Evolutionary conservation across 2,888 invertebrate species (phyloP), one percentile per base, ranked within the genome.

Genomic region (Eilema depressum): DNA sequence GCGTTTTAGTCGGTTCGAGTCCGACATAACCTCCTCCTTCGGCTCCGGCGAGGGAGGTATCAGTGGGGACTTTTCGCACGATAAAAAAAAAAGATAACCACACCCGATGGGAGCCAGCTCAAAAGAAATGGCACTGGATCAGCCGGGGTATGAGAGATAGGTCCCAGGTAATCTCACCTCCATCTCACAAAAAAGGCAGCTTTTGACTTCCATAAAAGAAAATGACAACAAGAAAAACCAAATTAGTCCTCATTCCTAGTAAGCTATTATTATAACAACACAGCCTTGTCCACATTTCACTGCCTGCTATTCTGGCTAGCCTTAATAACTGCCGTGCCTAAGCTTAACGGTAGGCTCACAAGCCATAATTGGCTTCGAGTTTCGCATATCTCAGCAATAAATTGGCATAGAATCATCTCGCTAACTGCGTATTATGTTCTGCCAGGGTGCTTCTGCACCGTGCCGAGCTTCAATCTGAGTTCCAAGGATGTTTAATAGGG

Each of bases 351-450:
- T 69, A 69, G 74, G 70, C 69, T 73, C 59, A 56, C 56, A 26
- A 61, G 17, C 26, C 57, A 73, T 81, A 82, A 81, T 81, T 81
- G 81, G 81, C 60, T 66, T 82, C 78, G 65, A 57, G 70, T 80
- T 63, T 78, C 81, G 81, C 71, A 78, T 78, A 80, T 80, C 80
- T 80, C 30, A 11, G 76, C 57, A 70, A 82, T 82, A 82, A 82
- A 81, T 82, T 82, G 71, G 63, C 78, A 75, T 75, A 71, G 83
- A 72, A 80, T 78, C 78, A 74, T 82, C 83, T 82, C 63, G 71
- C 70, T 66, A 73, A 82, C 69, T 71, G 72, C 70, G 63, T 63
- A 71, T 77, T 69, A 73, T 62, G 71, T 65, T 70, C 68, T 26
- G 17, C 20, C 26, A 30, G 33, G 61, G 37, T 71, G 62, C 69